Evolutionary conservation across 2,797 vertebrate genomes (phyloP).

Genomic region (Catamblyrhynchus diadema): DNA sequence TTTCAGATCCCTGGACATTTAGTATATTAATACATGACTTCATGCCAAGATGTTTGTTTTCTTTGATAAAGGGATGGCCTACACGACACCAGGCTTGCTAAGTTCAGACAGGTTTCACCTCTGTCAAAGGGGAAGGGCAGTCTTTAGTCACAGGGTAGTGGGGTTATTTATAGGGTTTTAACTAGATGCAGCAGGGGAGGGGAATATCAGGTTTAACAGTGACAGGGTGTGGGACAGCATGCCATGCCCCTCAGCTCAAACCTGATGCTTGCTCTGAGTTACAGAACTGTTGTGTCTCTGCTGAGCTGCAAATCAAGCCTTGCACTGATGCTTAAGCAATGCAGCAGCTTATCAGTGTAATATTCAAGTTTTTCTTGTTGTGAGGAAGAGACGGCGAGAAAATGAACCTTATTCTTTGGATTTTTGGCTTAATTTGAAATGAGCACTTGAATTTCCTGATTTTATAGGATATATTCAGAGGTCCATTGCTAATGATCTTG

Average conservation of each 20-base stretch:
- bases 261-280: neutral
- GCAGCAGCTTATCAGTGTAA: neutral
- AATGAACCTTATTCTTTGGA: neutral
- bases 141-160: neutral
- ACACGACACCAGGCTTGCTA: neutral
- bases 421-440: neutral
- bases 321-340: neutral
- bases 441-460: neutral
- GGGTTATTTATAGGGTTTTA: neutral
- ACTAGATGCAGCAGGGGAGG: no score
- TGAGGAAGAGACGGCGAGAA: fast-evolving
- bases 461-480: neutral
- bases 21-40: neutral
- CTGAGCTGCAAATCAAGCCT: neutral
- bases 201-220: neutral
- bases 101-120: neutral
- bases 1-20: neutral
- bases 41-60: neutral
- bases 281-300: neutral
- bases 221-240: neutral
- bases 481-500: neutral
- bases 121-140: neutral
- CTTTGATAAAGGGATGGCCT: neutral
- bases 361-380: neutral
- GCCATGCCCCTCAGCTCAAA: neutral